A percentile compares a stretch with the other conserved stretches of the same genome.
phyloP scores from a whole-genome alignment of 2,797 vertebrate species.

The Smutsia temminckii region DNA sequence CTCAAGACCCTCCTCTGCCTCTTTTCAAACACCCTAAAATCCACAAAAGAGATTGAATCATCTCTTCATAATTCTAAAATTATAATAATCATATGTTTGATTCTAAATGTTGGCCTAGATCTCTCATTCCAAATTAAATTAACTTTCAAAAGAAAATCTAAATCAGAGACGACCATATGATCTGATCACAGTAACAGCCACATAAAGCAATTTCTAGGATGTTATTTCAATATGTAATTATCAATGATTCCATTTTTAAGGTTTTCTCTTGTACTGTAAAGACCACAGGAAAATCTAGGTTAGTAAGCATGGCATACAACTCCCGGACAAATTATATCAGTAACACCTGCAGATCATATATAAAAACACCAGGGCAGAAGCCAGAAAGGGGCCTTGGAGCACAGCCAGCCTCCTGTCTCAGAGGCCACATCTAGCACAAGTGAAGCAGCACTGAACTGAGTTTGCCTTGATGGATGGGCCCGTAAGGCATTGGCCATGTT shows the following conservation, averaged over 20 bases:
- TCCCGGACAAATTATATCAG: conserved; percentile 59
- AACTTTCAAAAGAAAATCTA: conserved; percentile 67
- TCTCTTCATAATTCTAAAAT: conserved; percentile 65
- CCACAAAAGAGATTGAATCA: background rate
- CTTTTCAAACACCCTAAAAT: conserved; percentile 40
- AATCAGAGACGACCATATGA: conserved; percentile 70
- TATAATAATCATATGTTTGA: conserved; percentile 64
- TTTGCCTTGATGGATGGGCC: conserved; percentile 25
- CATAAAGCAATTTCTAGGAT: conserved; percentile 62
- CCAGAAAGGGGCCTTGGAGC: conserved; percentile 60
- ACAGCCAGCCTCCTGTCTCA: conserved; percentile 58
- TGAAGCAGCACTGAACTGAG: conserved; percentile 29
- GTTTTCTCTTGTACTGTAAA: conserved; percentile 3
- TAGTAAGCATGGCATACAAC: conserved; percentile 45
- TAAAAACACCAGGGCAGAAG: conserved; percentile 70
- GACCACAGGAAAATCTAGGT: conserved; percentile 48
- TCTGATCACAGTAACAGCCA: conserved; percentile 51
- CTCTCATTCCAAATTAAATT: conserved; percentile 66
- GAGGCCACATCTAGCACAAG: conserved; percentile 52
- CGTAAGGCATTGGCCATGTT: background rate
- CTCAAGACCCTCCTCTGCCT: background rate
- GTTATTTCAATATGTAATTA: conserved; percentile 47
- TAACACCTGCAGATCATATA: conserved; percentile 70
- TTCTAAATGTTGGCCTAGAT: conserved; percentile 61
- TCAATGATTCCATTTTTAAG: conserved; percentile 25